Percentiles rank a stretch among this genome's conserved stretches.
phyloP scores from a whole-genome alignment of 2,113 vertebrate species.

The Hystrix cristata region DNA sequence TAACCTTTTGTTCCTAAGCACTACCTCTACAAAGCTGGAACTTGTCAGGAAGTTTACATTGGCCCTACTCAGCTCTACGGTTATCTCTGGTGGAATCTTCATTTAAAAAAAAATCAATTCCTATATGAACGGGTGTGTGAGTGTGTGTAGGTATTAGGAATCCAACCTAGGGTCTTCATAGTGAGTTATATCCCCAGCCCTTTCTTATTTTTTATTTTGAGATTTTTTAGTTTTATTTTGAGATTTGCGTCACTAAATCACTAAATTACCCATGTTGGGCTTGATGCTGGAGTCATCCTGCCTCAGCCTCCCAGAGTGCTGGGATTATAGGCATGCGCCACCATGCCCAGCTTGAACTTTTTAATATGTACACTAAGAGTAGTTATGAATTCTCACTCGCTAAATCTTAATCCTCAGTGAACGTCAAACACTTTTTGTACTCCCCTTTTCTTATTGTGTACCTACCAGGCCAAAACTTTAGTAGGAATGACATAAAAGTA shows the following conservation, averaged over 20 bases:
- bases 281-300: neutral
- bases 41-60: conserved; percentile 10
- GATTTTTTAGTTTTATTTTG: neutral
- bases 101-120: neutral
- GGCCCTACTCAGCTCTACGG: neutral
- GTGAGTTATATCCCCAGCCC: neutral
- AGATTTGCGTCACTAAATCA: neutral
- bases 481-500: neutral
- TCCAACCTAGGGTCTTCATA: neutral
- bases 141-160: neutral
- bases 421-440: neutral
- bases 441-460: neutral
- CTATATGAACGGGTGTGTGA: neutral
- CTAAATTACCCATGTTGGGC: neutral
- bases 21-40: neutral
- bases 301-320: neutral
- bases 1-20: neutral
- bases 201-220: neutral
- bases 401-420: neutral
- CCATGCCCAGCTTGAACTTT: neutral
- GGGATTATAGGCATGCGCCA: neutral
- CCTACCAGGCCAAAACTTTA: neutral
- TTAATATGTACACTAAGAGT: neutral
- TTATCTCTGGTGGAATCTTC: neutral
- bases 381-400: neutral